A percentile compares a stretch with the other conserved stretches of the same genome.
These are phyloP conservation scores for Allobates femoralis DNA, from an alignment of 2,797 vertebrate genomes.

Conservation along the genomic window DNA sequence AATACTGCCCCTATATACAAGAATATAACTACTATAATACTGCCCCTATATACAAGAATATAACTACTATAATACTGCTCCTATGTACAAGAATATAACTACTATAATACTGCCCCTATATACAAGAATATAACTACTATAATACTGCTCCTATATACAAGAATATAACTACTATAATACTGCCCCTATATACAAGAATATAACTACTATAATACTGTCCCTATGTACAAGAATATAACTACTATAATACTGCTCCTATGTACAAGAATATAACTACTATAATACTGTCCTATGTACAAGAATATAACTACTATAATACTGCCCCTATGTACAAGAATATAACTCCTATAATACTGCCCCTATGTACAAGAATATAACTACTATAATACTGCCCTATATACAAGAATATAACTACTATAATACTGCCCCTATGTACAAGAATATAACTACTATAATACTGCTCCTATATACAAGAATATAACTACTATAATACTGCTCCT, in stretches of 20 bases:
- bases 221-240: conserved; percentile 1
- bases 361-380: too few species aligned
- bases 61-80: background rate
- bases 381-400: too few species aligned
- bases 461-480: too few species aligned
- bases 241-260: conserved; percentile 4
- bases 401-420: too few species aligned
- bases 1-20: background rate
- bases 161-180: conserved; percentile 14
- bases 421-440: too few species aligned
- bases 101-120: background rate
- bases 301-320: conserved; percentile 24
- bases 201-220: conserved; percentile 11
- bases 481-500: too few species aligned
- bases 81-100: background rate
- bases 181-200: conserved; percentile 9
- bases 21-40: conserved; percentile 19
- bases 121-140: conserved; percentile 16
- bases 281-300: background rate
- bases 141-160: background rate
- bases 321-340: too few species aligned
- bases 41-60: background rate
- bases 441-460: too few species aligned
- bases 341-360: too few species aligned
- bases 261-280: conserved; percentile 19